These are phyloP conservation scores for Proterorhinus semilunaris DNA, from an alignment of 2,113 vertebrate species.

Conservation along the genomic window DNA sequence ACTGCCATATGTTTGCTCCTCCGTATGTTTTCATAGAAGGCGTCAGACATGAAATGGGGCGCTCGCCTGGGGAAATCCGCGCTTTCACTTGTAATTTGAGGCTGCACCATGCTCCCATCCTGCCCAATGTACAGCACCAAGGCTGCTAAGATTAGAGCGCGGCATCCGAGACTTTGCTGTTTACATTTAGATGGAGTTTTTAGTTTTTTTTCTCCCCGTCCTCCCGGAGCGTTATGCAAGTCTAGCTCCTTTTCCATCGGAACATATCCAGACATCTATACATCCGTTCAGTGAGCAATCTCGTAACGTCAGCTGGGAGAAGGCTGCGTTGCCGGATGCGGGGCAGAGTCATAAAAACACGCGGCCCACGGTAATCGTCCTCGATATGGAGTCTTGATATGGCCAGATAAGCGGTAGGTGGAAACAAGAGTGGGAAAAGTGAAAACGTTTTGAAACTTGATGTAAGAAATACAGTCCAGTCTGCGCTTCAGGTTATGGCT, in stretches of 20 bases:
- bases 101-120: background rate
- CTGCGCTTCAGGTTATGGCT: too few species aligned
- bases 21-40: constrained; percentile 1
- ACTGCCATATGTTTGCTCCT: background rate
- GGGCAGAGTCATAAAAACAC: background rate
- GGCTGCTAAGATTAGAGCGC: constrained; percentile 6
- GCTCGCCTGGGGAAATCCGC: constrained; percentile 21
- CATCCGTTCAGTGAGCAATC: constrained; percentile 16
- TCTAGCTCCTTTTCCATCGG: background rate
- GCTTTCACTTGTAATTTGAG: background rate
- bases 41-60: constrained; percentile 19
- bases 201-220: too few species aligned
- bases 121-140: constrained; percentile 4
- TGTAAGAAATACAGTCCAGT: too few species aligned
- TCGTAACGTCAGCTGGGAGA: background rate
- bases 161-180: constrained; percentile 21
- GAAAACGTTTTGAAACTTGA: too few species aligned
- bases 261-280: background rate
- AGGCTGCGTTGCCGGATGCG: background rate
- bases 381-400: background rate
- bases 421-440: background rate
- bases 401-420: background rate
- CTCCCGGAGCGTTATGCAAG: constrained; percentile 13
- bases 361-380: background rate
- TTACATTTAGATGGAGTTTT: constrained; percentile 31